Evolutionary conservation across 1,140 invertebrate genomes (phyloP).

Genomic region (Bactericera cockerelli): DNA sequence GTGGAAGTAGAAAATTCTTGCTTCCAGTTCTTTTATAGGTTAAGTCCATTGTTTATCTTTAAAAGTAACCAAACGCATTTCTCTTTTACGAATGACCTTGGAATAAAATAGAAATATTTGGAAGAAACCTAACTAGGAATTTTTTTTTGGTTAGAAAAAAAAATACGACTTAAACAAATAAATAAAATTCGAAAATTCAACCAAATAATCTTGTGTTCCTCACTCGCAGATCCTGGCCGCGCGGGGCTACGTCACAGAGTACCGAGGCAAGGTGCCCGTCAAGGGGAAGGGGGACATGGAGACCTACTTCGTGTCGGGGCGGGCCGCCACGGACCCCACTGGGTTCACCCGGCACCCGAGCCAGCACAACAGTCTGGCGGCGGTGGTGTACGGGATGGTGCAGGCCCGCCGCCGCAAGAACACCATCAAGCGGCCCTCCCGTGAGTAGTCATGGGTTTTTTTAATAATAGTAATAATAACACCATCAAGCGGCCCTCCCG

Average conservation of each 20-base stretch:
- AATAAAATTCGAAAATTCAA: no score
- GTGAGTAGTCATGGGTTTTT: slow-evolving; percentile 14
- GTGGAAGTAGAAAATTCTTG: no score
- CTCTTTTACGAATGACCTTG: no score
- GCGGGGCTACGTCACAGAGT: slow-evolving; percentile 52
- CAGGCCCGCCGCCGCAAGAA: slow-evolving; percentile 41
- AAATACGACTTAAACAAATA: no score
- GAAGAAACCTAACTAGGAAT: no score
- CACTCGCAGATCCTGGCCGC: slow-evolving; percentile 49
- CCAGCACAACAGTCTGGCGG: slow-evolving; percentile 60
- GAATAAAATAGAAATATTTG: no score
- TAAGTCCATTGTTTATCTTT: no score
- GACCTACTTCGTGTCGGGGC: slow-evolving; percentile 72
- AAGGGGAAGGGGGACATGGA: slow-evolving; percentile 93
- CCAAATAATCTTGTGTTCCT: slow-evolving; percentile 15
- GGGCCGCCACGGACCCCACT: slow-evolving; percentile 33
- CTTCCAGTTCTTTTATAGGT: no score
- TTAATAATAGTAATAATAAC: slow-evolving; percentile 30
- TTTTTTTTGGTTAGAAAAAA: no score
- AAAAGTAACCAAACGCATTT: no score
- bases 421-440: slow-evolving; percentile 22
- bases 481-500: slow-evolving; percentile 23
- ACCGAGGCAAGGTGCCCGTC: slow-evolving; percentile 68
- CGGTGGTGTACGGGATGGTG: slow-evolving; percentile 74
- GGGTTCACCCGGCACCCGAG: slow-evolving; percentile 46